Conservation (phyloP, 2,888 invertebrate genomes). For the Zonitis immaculata region DNA sequence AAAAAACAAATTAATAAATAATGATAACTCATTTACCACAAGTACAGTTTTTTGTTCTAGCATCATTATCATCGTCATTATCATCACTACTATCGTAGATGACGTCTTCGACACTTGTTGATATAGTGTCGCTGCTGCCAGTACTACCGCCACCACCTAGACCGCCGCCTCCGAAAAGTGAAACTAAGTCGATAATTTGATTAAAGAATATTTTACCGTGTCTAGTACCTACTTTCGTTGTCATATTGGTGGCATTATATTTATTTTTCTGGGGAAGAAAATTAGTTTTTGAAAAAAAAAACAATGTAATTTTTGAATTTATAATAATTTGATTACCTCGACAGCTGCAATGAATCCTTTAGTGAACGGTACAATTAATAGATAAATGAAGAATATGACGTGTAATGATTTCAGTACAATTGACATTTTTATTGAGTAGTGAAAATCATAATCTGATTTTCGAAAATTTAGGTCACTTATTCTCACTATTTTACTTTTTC, state of each 20-base stretch:
- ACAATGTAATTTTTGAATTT: not conserved
- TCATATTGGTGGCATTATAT: constrained; percentile 30
- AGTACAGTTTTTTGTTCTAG: constrained; percentile 61
- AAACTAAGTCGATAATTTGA: constrained; percentile 64
- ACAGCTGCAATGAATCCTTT: constrained; percentile 10
- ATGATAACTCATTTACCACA: constrained; percentile 65
- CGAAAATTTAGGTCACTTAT: constrained; percentile 3
- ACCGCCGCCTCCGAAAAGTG: constrained; percentile 52
- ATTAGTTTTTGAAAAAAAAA: not conserved
- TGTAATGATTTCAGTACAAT: constrained; percentile 8
- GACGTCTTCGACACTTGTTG: constrained; percentile 40
- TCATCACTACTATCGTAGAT: constrained; percentile 53
- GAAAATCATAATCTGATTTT: constrained; percentile 4
- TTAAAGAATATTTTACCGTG: constrained; percentile 68
- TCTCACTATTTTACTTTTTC: constrained; percentile 9
- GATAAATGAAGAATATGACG: constrained; percentile 8
- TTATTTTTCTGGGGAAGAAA: constrained; percentile 8
- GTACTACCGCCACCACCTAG: constrained; percentile 51
- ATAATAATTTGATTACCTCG: constrained; percentile 5
- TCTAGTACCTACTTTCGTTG: constrained; percentile 43
- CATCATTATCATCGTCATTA: constrained; percentile 53
- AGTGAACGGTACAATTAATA: constrained; percentile 10
- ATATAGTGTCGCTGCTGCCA: constrained; percentile 53
- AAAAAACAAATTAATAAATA: constrained; percentile 9
- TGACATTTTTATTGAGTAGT: constrained; percentile 9